phyloP scores from a whole-genome alignment of 2,113 vertebrate genomes.

The Agelaius phoeniceus region DNA sequence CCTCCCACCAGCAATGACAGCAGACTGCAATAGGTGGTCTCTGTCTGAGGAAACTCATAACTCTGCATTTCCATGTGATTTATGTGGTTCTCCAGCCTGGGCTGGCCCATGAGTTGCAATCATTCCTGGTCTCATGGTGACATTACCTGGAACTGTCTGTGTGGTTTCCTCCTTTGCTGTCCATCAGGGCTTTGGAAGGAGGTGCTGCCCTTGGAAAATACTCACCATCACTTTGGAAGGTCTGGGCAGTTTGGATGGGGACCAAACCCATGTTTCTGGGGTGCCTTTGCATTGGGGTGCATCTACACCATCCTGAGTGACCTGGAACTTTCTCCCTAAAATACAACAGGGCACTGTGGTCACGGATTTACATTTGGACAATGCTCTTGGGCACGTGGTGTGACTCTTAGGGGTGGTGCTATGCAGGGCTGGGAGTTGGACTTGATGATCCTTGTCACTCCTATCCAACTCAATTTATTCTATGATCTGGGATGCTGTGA shows the following conservation, averaged over 20 bases:
- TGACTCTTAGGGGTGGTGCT: not conserved
- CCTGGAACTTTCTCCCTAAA: not conserved
- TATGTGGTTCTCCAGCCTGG: constrained; percentile 6
- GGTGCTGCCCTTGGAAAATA: not conserved
- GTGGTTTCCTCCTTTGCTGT: not conserved
- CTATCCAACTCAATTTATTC: not conserved
- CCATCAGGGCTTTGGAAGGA: not conserved
- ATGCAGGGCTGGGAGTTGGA: not conserved
- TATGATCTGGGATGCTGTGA: not conserved
- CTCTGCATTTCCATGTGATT: constrained; percentile 55
- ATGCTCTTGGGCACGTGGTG: rapidly evolving
- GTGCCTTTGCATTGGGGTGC: not conserved
- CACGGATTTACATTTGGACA: not conserved
- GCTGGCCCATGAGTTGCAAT: not conserved
- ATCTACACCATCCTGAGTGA: rapidly evolving
- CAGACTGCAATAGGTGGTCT: constrained; percentile 25
- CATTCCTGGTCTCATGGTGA: not conserved
- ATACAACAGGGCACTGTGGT: not conserved
- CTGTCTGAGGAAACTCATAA: constrained; percentile 52
- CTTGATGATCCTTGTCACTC: not conserved
- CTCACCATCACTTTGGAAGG: too few relatives aligned
- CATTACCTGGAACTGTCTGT: not conserved
- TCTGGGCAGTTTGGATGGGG: not conserved
- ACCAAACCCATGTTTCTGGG: not conserved
- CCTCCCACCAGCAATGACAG: not conserved